Evolutionary conservation across 2,113 vertebrate species (phyloP), one percentile per base, ranked within the genome.

Genomic region (Pituophis catenifer): DNA sequence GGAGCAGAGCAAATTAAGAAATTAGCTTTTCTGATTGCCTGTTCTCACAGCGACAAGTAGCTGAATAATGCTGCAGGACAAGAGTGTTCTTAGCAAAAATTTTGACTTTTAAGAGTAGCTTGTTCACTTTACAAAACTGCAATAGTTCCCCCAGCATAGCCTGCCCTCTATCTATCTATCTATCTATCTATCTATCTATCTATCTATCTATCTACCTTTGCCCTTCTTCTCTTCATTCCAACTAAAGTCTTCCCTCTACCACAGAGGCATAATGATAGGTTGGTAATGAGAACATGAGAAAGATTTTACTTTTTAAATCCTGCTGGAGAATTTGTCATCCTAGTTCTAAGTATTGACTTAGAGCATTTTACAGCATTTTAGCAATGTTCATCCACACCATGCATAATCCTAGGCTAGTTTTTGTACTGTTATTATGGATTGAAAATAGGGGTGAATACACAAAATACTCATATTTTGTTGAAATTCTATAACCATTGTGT

Each of bases 1-100:
- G 97, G 98, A 98, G 98, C 98, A 98, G 98, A 98, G 98, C 98
- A 98, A 98, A 99, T 99, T 98, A 99, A 98, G 98, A 98, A 98
- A 98, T 98, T 98, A 98, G 98, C 98, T 98, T 98, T 98, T 98
- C 98, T 99, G 98, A 98, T 98, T 99, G 98, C 98, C 97, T 98
- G 97, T 98, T 98, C 98, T 98, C 98, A 96, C 97, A 97, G 98
- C 98, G 98, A 98, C 98, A 98, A 98, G 98, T 98, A 98, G 98
- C 98, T 98, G 98, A 98, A 97, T 98, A 98, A 98, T 98, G 98
- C 97, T 97, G 97, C 97, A 96, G 97, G 98, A 98, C 97, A 97
- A 97, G 95, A 93, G 92, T 50, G 75, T 96, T 98, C 70, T 81
- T 97, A 98, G 98, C 97, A 97, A 97, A 98, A 97, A 97, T 96